These are phyloP conservation scores for Platanista minor DNA, from an alignment of 2,113 vertebrate genomes.

Conservation along the genomic window DNA sequence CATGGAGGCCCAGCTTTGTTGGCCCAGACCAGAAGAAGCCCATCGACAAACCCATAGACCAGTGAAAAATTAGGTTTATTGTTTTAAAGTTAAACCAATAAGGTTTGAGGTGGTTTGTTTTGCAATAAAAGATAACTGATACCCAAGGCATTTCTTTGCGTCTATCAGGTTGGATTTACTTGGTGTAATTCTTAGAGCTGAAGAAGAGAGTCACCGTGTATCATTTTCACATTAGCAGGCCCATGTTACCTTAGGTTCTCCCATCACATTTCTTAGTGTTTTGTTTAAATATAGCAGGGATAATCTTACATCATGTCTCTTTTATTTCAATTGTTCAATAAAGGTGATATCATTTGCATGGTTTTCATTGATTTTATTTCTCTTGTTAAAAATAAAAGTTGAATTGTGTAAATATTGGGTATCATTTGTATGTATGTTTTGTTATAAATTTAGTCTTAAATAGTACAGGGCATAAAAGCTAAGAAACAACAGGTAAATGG, in stretches of 20 bases:
- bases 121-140: background rate
- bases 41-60: background rate
- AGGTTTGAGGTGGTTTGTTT: background rate
- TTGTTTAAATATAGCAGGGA: background rate
- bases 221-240: background rate
- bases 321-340: background rate
- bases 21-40: background rate
- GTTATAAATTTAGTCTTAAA: background rate
- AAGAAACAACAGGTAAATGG: background rate
- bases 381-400: background rate
- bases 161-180: background rate
- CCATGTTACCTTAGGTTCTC: background rate
- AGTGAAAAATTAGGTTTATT: background rate
- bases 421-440: background rate
- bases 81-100: background rate
- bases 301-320: background rate
- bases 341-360: background rate
- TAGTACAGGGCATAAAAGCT: background rate
- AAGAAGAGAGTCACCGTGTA: background rate
- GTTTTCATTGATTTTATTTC: background rate
- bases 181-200: background rate
- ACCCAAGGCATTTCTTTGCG: background rate
- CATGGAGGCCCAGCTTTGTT: background rate
- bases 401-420: background rate
- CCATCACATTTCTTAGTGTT: background rate